Percentiles rank a stretch among this genome's conserved stretches.
phyloP scores from a whole-genome alignment of 2,888 invertebrate genomes.

The Bunonema sp. region DNA sequence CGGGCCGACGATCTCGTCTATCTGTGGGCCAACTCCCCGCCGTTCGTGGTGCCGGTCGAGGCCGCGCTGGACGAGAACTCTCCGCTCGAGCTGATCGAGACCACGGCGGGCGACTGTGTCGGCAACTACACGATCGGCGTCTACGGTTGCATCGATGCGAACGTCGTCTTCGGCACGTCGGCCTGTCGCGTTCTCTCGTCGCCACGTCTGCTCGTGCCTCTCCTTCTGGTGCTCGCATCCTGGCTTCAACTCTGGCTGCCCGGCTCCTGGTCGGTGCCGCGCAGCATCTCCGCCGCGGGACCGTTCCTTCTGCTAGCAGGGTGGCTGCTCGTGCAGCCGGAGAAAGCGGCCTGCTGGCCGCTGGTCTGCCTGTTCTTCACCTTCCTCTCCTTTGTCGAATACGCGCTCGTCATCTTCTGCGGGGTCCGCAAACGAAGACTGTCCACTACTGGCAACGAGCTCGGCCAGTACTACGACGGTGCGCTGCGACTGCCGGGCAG shows the following conservation, averaged over 20 bases:
- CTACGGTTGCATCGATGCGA: slow-evolving; percentile 33
- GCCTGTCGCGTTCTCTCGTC: slow-evolving; percentile 34
- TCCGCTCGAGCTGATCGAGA: slow-evolving; percentile 16
- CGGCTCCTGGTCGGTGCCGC: slow-evolving; percentile 36
- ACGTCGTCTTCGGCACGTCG: slow-evolving; percentile 26
- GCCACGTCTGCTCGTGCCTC: slow-evolving; percentile 18
- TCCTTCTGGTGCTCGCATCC: slow-evolving; percentile 20
- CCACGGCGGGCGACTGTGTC: slow-evolving; percentile 31
- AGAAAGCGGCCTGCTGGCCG: slow-evolving; percentile 17
- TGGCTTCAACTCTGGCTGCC: slow-evolving; percentile 43
- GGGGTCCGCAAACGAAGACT: too few species aligned
- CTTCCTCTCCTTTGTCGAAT: slow-evolving; percentile 30
- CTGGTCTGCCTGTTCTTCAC: slow-evolving; percentile 29
- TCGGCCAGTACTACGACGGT: too few species aligned
- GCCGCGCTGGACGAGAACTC: slow-evolving; percentile 4
- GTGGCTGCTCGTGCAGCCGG: neutral
- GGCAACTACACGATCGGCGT: slow-evolving; percentile 37
- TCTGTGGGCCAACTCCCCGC: slow-evolving; percentile 40
- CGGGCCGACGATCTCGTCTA: slow-evolving; percentile 36
- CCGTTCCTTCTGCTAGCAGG: slow-evolving; percentile 19
- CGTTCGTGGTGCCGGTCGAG: slow-evolving; percentile 35
- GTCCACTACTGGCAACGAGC: too few species aligned
- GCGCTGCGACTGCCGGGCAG: too few species aligned
- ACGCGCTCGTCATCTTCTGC: too few species aligned
- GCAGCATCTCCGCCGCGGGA: slow-evolving; percentile 29